Base-by-base conservation (phyloP, 2,888 invertebrate species). In the Cheilosia scutellata region DNA sequence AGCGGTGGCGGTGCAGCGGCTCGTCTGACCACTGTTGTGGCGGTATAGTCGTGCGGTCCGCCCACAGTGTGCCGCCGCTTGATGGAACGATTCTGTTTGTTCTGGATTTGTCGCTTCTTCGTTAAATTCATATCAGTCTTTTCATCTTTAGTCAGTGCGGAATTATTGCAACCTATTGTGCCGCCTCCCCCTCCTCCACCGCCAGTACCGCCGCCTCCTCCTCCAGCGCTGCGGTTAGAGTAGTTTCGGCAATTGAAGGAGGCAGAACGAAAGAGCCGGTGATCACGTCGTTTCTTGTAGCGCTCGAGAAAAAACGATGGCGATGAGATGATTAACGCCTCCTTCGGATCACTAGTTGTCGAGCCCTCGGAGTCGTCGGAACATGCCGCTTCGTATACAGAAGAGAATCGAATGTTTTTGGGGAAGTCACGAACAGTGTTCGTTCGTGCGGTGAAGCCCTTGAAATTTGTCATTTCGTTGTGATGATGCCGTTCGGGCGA, bases 31-130 rank as follows among this genome's bases (percentile, higher is more conserved):
- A 83, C 76, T 40, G 79, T 76, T 5, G 90, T 90, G 16, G 90
- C 89, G 31, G 91, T 89, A 86, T 92, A 96, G 93, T 98, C 98
- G 92, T 97, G 97, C n/a, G 97, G 96, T 71, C 98, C 98, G 86
- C 98, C 98, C 7, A 98, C 97, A 0, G 98, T 98, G 93, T 98
- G 98, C 33, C 98, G 94, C 53, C 98, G 94, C 92, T 97, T 97
- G 90, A 97, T 96, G 87, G 96, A 96, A 63, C 93, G 91, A 89
- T 91, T 92, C 82, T 92, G 92, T 87, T 92, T 92, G 78, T 92
- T 92, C 88, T 92, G 92, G 84, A 92, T 93, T 91, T 95, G 95
- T 53, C 96, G 94, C 88, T 95, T 94, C 90, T 96, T 96, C 91
- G 95, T 96, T 87, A 96, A 94, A 92, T 96, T 96, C 92, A 95